Evolutionary conservation across 2,888 invertebrate genomes (phyloP).

Genomic region (Ferdinandea cuprea): DNA sequence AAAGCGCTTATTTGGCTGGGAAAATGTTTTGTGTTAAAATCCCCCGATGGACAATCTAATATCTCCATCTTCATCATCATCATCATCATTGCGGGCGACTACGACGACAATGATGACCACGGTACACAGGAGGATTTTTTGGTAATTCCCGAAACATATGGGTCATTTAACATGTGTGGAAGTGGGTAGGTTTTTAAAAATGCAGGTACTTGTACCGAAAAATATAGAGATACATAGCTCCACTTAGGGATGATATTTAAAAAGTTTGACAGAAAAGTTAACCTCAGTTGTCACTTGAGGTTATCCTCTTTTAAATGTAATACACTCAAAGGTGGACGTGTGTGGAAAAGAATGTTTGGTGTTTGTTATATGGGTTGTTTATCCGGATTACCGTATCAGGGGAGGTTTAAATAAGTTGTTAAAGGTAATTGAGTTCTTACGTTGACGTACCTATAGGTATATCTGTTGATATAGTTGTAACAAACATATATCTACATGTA

Average conservation of each 20-base stretch:
- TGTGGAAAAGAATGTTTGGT: slow-evolving; percentile 4
- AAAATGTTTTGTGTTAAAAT: slow-evolving; percentile 52
- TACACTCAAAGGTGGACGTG: slow-evolving; percentile 26
- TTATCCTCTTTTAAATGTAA: slow-evolving; percentile 63
- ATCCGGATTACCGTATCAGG: slow-evolving; percentile 34
- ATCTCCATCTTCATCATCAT: slow-evolving; percentile 71
- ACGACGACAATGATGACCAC: slow-evolving; percentile 46
- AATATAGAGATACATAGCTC: background rate
- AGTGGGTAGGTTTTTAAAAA: slow-evolving; percentile 21
- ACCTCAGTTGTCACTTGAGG: slow-evolving; percentile 73
- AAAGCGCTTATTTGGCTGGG: slow-evolving; percentile 14
- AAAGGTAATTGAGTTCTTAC: background rate
- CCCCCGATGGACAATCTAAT: slow-evolving; percentile 62
- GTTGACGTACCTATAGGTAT: background rate
- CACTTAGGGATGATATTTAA: slow-evolving; percentile 38
- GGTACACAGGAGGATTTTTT: slow-evolving; percentile 61
- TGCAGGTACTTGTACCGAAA: slow-evolving; percentile 44
- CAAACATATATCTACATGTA: background rate
- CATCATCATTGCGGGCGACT: slow-evolving; percentile 45
- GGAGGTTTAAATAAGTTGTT: slow-evolving; percentile 23
- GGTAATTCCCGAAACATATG: slow-evolving; percentile 70
- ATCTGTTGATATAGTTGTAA: too few species aligned
- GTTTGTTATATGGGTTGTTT: slow-evolving; percentile 32
- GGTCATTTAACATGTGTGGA: slow-evolving; percentile 65
- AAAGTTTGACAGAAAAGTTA: slow-evolving; percentile 65